Base-by-base conservation (phyloP, 1,140 invertebrate species). In the Mamestra configurata region DNA sequence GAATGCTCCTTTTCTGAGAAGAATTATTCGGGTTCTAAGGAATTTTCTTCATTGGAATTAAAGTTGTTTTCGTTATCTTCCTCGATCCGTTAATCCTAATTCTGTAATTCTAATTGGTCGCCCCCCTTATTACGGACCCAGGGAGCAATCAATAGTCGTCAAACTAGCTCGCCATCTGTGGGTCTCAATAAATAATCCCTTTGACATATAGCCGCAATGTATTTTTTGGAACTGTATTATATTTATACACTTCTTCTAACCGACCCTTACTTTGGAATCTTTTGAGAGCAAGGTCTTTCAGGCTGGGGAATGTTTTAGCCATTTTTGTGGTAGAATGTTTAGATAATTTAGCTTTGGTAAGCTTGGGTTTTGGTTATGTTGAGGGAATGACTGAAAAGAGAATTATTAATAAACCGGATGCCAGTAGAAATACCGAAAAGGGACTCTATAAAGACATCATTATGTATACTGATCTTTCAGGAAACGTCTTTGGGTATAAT, bases 51-150 rank as follows among this genome's bases (percentile, higher is more conserved):
- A 10, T 40, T 57, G 35, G 35, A 37, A 57, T 57, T 73, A 73
- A 73, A 73, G 31, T 43, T 73, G 71, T 73, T 49, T 40, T 40
- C 53, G n/a, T 40, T 73, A 73, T 73, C 71, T 51, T 18, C 71
- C 71, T 51, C 20, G 24, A 57, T 59, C 53, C 31, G 53, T 73
- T 73, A 73, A 73, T 73, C 51, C 71, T 73, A 73, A 73, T 73
- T 73, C 71, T 24, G 71, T 59, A 40, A 73, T 57, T 73, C 71
- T 73, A 73, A 73, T 73, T 73, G 71, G 53, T 37, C 53, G 8
- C 31, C 24, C 71, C 43, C 53, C 53, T 73, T 73, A 59, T 73
- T 57, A 24, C 46, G n/a, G 15, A 13, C 27, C 27, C 18, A 7
- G 49, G 31, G 35, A 18, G 51, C 53, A 73, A 73, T 73, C 71